phyloP scores from a whole-genome alignment of 2,113 vertebrate species.

The Corydoras maculifer region DNA sequence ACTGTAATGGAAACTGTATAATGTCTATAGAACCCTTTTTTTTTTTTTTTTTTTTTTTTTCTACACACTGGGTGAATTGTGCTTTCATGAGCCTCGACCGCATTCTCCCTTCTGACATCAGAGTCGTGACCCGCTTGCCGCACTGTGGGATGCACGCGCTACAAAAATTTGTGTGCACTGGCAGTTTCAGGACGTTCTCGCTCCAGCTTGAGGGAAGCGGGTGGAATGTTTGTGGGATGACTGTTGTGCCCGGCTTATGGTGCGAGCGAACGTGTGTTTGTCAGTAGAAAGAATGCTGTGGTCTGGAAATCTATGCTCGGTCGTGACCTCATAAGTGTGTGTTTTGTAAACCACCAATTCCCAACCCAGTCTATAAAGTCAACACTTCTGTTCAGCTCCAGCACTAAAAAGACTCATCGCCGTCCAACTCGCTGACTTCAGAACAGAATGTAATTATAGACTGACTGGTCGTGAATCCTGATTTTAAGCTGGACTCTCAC shows the following conservation, averaged over 20 bases:
- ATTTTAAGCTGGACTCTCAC: not conserved
- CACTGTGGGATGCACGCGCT: not conserved
- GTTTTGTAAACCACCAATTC: not conserved
- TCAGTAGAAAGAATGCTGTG: constrained; percentile 15
- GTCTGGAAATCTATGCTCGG: not conserved
- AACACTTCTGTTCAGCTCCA: not conserved
- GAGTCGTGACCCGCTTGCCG: not conserved
- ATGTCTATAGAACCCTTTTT: too few species aligned
- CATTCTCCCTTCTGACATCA: not conserved
- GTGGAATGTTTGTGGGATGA: constrained; percentile 55
- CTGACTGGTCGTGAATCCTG: not conserved
- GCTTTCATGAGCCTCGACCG: too few species aligned
- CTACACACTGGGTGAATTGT: too few species aligned
- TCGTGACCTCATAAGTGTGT: not conserved
- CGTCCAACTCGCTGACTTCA: not conserved
- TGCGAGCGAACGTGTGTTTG: constrained; percentile 28
- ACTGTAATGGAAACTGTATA: too few species aligned
- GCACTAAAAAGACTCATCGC: not conserved
- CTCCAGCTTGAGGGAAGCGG: constrained; percentile 3
- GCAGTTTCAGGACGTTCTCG: not conserved
- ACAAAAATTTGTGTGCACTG: not conserved
- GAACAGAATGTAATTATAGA: constrained; percentile 1
- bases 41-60: too few species aligned
- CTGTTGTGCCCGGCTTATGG: constrained; percentile 29
- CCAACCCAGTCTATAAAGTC: not conserved